Evolutionary conservation across 1,140 invertebrate genomes (phyloP).

Genomic region (Drosophila micromelanica): DNA sequence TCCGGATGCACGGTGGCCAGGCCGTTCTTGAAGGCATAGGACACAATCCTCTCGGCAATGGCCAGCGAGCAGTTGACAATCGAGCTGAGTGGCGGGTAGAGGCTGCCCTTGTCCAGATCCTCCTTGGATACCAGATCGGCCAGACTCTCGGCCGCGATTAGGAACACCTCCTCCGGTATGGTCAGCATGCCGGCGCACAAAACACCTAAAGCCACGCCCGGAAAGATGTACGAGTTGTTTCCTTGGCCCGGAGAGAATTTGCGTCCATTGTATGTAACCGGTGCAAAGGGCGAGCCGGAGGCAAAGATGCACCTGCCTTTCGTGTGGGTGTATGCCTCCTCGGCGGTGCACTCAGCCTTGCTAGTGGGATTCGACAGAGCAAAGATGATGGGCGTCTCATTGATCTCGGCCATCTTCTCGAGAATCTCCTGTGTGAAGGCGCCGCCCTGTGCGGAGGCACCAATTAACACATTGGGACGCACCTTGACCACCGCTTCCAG

Average conservation of each 20-base stretch:
- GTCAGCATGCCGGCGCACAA: slow-evolving; percentile 92
- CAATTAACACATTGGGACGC: slow-evolving; percentile 95
- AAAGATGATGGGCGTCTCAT: slow-evolving; percentile 92
- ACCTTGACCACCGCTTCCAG: slow-evolving; percentile 91
- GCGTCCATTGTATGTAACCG: slow-evolving; percentile 91
- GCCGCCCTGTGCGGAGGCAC: slow-evolving; percentile 94
- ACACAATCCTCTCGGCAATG: slow-evolving; percentile 93
- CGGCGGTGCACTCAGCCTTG: slow-evolving; percentile 99
- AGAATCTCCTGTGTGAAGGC: slow-evolving; percentile 95
- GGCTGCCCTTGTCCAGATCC: slow-evolving; percentile 93
- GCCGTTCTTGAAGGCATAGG: slow-evolving; percentile 95
- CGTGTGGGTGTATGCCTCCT: slow-evolving; percentile 94
- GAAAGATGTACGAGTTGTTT: slow-evolving; percentile 99
- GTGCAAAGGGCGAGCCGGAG: slow-evolving; percentile 95
- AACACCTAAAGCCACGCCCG: slow-evolving; percentile 95
- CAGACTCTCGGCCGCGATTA: slow-evolving; percentile 93
- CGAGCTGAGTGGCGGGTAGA: slow-evolving; percentile 96
- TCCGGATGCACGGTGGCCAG: slow-evolving; percentile 91
- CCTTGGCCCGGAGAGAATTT: slow-evolving; percentile 95
- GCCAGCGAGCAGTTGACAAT: slow-evolving; percentile 95
- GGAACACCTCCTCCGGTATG: slow-evolving; percentile 95
- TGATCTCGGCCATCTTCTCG: slow-evolving; percentile 89
- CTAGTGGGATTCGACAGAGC: slow-evolving; percentile 98
- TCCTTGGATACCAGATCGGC: slow-evolving; percentile 92
- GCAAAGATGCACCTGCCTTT: slow-evolving; percentile 92